Conservation (phyloP, 2,113 vertebrate species). For the Spilogale gracilis region DNA sequence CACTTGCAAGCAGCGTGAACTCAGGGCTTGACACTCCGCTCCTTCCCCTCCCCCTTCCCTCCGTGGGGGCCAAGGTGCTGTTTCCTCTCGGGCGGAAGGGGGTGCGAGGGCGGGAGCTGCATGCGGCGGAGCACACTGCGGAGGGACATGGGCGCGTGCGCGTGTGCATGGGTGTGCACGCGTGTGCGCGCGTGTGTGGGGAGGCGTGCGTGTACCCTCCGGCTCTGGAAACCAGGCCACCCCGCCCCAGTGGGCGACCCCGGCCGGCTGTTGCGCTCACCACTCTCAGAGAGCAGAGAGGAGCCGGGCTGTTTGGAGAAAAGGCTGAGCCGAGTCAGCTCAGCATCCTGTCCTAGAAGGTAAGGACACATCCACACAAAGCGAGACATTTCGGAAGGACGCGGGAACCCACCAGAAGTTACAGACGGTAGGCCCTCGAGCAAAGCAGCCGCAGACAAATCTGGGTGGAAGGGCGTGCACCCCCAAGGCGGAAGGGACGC, state of each 20-base stretch:
- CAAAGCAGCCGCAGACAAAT: too few relatives aligned
- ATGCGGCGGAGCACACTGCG: too few relatives aligned
- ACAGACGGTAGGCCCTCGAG: background rate
- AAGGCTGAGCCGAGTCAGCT: background rate
- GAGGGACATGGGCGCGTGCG: background rate
- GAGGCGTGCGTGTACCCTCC: background rate
- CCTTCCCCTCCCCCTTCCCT: background rate
- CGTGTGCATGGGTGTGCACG: background rate
- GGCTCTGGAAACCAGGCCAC: background rate
- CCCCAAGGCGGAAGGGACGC: background rate
- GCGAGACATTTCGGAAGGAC: rapidly evolving
- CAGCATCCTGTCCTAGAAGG: background rate
- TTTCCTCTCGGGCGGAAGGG: too few relatives aligned
- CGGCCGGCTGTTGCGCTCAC: background rate
- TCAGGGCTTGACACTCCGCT: background rate
- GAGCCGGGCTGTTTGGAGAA: background rate
- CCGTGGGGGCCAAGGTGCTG: too few relatives aligned
- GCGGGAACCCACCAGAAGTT: background rate
- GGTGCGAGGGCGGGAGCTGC: too few relatives aligned
- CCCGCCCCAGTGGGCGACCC: rapidly evolving
- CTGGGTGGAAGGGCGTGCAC: rapidly evolving
- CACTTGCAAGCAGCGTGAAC: background rate
- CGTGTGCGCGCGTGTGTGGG: background rate
- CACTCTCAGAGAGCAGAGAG: background rate
- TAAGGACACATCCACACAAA: background rate